Base-by-base conservation (phyloP, 2,888 invertebrate genomes). In the Boloria selene region DNA sequence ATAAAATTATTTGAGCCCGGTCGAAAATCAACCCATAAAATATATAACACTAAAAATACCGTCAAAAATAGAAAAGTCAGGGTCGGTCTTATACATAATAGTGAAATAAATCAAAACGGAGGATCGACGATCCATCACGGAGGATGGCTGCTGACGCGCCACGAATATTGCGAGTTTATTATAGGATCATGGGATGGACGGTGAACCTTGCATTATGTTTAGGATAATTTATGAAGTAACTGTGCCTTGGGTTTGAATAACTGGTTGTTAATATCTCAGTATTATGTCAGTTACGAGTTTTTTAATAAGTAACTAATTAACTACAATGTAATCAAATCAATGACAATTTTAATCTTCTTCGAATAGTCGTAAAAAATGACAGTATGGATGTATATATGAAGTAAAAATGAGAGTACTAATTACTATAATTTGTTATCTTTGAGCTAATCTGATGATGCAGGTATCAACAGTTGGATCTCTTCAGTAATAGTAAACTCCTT, bases 81-180 rank as follows among this genome's bases (percentile, higher is more conserved):
- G 66, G 59, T 59, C 31, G 58, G 42, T 53, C 52, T 61, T 52
- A 61, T 61, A 53, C 53, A 61, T 69, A 61, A 67, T 67, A 66
- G 69, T 60, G 67, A 80, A 79, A 84, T 84, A 85, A 85, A 85
- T 85, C 83, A 81, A 72, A 74, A 67, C 67, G 73, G 61, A 76
- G 71, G 77, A 73, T 71, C 72, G 70, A 65, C 65, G 67, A 85
- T 86, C 84, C 81, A 85, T 86, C 85, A 82, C 75, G 63, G 51
- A 67, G 70, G 70, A 65, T 69, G 77, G 68, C 77, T 72, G 64
- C 68, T 55, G 68, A 70, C 68, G 72, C 74, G 56, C 72, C 72
- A 72, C 71, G 74, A 81, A 81, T 83, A 81, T 79, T 73, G 73
- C 72, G 72, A 74, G 74, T 76, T 81, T 81, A 79, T 79, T 75